Percentiles rank a stretch among this genome's conserved stretches.
phyloP scores from a whole-genome alignment of 1,140 invertebrate species.

The Orius laevigatus region DNA sequence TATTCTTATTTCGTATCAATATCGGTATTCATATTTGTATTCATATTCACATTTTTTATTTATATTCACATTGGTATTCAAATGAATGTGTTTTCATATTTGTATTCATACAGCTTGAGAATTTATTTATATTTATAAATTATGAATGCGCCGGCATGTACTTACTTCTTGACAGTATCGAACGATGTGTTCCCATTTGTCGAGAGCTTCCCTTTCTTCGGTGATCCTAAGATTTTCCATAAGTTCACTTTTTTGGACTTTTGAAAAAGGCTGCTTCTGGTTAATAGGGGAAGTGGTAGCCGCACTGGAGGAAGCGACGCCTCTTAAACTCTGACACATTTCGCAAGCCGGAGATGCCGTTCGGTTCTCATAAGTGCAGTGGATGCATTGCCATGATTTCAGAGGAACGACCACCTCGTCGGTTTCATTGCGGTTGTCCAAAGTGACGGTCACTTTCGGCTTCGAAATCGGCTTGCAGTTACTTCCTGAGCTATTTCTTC shows the following conservation, averaged over 20 bases:
- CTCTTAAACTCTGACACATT: constrained; percentile 56
- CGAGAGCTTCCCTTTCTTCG: constrained; percentile 65
- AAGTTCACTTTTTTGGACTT: constrained; percentile 48
- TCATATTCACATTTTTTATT: too few relatives aligned
- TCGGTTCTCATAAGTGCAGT: constrained; percentile 70
- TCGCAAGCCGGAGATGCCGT: constrained; percentile 51
- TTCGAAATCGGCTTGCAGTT: neutral
- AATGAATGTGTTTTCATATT: too few relatives aligned
- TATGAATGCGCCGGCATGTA: too few relatives aligned
- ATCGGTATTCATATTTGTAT: too few relatives aligned
- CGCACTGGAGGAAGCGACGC: constrained; percentile 18
- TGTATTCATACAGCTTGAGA: neutral
- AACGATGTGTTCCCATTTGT: constrained; percentile 71
- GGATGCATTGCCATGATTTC: constrained; percentile 52
- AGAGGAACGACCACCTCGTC: neutral
- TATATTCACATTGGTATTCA: too few relatives aligned
- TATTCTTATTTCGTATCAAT: too few relatives aligned
- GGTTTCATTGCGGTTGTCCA: neutral
- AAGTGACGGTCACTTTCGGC: constrained; percentile 3
- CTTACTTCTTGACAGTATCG: constrained; percentile 61
- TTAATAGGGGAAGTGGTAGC: constrained; percentile 14
- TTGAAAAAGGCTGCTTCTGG: constrained; percentile 5
- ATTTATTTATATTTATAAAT: too few relatives aligned
- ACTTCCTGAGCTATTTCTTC: constrained; percentile 14
- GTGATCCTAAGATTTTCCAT: constrained; percentile 66